Conservation (phyloP, 2,888 invertebrate species). For the Steromphala cineraria region DNA sequence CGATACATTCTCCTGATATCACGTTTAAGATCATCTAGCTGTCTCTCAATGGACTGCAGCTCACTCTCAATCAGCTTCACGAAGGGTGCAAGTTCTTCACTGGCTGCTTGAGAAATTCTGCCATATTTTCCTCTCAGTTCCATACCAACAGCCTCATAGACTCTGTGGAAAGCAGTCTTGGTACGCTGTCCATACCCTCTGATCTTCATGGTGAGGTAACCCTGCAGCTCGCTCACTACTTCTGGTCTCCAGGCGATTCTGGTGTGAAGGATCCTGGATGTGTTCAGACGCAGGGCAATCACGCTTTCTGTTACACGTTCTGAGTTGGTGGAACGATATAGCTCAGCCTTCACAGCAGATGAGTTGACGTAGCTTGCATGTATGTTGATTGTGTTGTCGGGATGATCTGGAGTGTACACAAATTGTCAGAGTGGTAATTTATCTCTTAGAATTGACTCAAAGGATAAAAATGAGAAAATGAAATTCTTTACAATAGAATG, state of each 20-base stretch:
- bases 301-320: slow-evolving; percentile 46
- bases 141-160: not conserved
- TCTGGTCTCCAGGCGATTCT: slow-evolving; percentile 60
- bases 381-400: slow-evolving; percentile 45
- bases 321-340: slow-evolving; percentile 31
- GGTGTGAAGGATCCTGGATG: slow-evolving; percentile 52
- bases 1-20: slow-evolving; percentile 50
- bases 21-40: slow-evolving; percentile 28
- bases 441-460: not conserved
- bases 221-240: not conserved
- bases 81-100: slow-evolving; percentile 49
- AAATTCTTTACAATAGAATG: not conserved
- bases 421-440: not conserved
- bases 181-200: not conserved
- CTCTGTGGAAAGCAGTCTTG: not conserved
- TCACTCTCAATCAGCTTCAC: slow-evolving; percentile 40
- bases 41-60: slow-evolving; percentile 23
- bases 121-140: slow-evolving; percentile 42
- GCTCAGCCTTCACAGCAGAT: slow-evolving; percentile 50
- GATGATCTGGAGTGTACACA: slow-evolving; percentile 25
- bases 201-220: not conserved
- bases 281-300: slow-evolving; percentile 45
- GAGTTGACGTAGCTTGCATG: slow-evolving; percentile 52
- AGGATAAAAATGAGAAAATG: not conserved
- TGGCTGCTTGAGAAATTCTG: slow-evolving; percentile 42